A percentile compares a stretch with the other conserved stretches of the same genome.
Evolutionary conservation across 92 coral and sea anemone species (phyloP).

Genomic region (Paramuricea clavata): DNA sequence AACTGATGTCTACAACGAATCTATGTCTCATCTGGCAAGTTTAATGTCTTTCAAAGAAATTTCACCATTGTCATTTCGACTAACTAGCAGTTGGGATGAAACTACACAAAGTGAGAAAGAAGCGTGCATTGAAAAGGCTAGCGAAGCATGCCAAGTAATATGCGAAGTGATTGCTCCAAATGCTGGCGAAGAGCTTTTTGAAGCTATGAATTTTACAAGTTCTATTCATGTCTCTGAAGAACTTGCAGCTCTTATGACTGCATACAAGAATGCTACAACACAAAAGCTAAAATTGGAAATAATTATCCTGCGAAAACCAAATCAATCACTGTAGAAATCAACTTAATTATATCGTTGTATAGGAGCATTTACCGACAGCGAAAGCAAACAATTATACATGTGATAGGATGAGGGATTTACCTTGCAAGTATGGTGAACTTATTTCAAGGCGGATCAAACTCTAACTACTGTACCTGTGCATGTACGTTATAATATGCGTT

Average conservation of each 20-base stretch:
- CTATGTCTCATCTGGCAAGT: too few species aligned
- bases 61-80: slow-evolving; percentile 20
- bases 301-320: slow-evolving; percentile 57
- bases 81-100: slow-evolving; percentile 19
- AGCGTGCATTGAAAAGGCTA: slow-evolving; percentile 18
- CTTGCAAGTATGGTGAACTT: neutral
- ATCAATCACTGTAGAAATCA: neutral
- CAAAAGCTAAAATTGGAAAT: slow-evolving; percentile 57
- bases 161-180: slow-evolving; percentile 21
- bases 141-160: slow-evolving; percentile 22
- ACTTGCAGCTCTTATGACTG: slow-evolving; percentile 56
- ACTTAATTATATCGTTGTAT: neutral
- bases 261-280: slow-evolving; percentile 59
- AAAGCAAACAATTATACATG: neutral
- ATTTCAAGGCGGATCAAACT: neutral
- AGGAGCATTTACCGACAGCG: neutral
- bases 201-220: slow-evolving; percentile 16
- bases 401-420: neutral
- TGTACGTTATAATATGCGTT: neutral
- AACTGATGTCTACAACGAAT: too few species aligned
- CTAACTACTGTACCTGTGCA: neutral
- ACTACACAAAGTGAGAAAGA: slow-evolving; percentile 28
- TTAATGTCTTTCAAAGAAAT: slow-evolving; percentile 22
- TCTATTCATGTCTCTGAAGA: slow-evolving; percentile 31
- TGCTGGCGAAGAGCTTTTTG: slow-evolving; percentile 16